Evolutionary conservation across 2,888 invertebrate genomes (phyloP), one percentile per base, ranked within the genome.

Genomic region (Lomographa bimaculata): DNA sequence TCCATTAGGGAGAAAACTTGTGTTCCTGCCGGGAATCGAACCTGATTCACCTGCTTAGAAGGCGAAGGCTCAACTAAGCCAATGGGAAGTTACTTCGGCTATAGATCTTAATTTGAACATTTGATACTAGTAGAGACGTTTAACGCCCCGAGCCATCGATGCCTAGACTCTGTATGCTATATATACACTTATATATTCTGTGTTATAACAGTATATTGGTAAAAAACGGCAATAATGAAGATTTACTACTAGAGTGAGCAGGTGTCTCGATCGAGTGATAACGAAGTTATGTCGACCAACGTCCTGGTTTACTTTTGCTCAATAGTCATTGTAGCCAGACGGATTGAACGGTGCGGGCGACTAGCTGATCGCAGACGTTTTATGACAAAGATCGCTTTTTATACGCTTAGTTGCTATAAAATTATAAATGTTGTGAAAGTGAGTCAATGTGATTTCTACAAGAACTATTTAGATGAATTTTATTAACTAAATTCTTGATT

Each of bases 201-300:
- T 25, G 46, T 49, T 54, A 50, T 79, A 81, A 79, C 79, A 72
- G 79, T 79, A 74, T 75, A 78, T 66, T 65, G 64, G 63, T 71
- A 76, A 79, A 75, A 77, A 79, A 70, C 60, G 58, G 60, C 71
- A 75, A 79, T 79, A 79, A 79, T 73, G 71, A 80, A 79, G 79
- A 80, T 81, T 80, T 81, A 81, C 73, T 71, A 70, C 64, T 64
- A 63, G 56, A 59, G 50, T 58, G 62, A 57, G 65, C 79, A 80
- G 80, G 80, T 80, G 80, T 72, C 69, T 68, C 64, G 77, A 78
- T 79, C 71, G 72, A 64, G 58, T 57, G 79, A 76, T 79, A 74
- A 71, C 64, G 60, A 63, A 50, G 66, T 60, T 69, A 62, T 68
- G 64, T 66, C 64, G 65, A 66, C 60, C 66, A 64, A 55, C 53